Conservation (phyloP, 1,140 invertebrate genomes). For the Octopus bimaculoides region DNA sequence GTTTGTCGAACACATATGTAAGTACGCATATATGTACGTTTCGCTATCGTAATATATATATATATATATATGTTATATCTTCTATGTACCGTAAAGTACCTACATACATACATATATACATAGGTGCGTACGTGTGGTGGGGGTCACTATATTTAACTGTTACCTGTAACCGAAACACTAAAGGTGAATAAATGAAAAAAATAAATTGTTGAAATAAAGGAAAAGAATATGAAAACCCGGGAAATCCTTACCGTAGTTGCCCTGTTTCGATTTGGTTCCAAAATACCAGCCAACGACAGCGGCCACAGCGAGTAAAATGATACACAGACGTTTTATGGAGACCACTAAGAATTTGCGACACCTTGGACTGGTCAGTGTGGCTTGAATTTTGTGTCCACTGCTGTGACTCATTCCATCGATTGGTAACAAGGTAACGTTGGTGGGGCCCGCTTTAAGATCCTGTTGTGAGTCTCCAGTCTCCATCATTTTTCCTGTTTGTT, state of each 20-base stretch:
- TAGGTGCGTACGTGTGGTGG: neutral
- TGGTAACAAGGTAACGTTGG: neutral
- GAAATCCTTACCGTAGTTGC: neutral
- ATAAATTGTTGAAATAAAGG: neutral
- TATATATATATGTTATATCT: neutral
- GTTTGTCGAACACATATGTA: neutral
- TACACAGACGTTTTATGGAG: neutral
- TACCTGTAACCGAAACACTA: neutral
- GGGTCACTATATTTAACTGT: neutral
- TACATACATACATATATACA: neutral
- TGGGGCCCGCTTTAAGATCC: neutral
- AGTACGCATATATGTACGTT: neutral
- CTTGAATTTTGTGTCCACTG: neutral
- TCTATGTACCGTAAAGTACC: neutral
- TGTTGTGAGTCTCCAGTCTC: neutral
- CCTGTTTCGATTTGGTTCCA: constrained; percentile 7
- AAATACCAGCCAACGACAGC: constrained; percentile 11
- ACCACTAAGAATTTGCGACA: constrained; percentile 7
- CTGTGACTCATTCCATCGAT: constrained; percentile 1
- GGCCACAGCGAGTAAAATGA: constrained; percentile 1
- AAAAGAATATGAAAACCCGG: neutral
- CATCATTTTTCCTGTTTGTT: neutral
- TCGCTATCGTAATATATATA: neutral
- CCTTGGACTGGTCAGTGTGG: constrained; percentile 1
- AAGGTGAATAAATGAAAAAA: neutral